A percentile compares a stretch with the other conserved stretches of the same genome.
Conservation (phyloP, 1,140 invertebrate species). For the Papilio glaucus region DNA sequence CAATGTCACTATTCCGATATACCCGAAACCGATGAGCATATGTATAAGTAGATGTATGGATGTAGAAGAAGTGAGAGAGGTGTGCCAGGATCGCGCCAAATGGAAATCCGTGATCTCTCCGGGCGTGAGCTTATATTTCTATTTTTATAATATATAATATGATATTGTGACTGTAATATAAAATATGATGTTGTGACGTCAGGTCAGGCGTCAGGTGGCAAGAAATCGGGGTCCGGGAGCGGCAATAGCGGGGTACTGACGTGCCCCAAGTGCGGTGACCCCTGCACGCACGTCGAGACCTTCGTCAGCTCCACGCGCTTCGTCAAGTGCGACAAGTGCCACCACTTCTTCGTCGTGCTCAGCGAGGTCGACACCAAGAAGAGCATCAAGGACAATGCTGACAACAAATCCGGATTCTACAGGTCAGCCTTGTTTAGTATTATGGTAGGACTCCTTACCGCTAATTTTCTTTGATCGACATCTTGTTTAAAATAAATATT, state of each 20-base stretch:
- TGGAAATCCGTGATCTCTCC: too few relatives aligned
- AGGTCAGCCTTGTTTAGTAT: constrained; percentile 55
- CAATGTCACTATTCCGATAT: too few relatives aligned
- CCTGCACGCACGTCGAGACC: constrained; percentile 97
- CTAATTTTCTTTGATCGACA: too few relatives aligned
- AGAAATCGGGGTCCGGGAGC: constrained; percentile 62
- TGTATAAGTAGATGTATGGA: too few relatives aligned
- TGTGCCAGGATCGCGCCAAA: too few relatives aligned
- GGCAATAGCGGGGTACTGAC: constrained; percentile 63
- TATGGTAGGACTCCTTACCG: too few relatives aligned
- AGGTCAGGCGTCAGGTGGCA: constrained; percentile 67
- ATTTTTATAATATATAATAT: too few relatives aligned
- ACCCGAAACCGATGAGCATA: too few relatives aligned
- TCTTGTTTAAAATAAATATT: too few relatives aligned
- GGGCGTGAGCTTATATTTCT: too few relatives aligned
- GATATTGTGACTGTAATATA: too few relatives aligned
- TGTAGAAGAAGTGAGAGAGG: too few relatives aligned
- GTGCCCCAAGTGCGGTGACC: constrained; percentile 97
- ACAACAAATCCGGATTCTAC: constrained; percentile 86
- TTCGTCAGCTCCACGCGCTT: constrained; percentile 98
- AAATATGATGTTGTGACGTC: background rate
- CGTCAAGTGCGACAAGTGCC: constrained; percentile 99
- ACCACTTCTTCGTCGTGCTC: constrained; percentile 98
- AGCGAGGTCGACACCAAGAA: constrained; percentile 95
- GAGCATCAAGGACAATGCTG: constrained; percentile 90